Conservation (phyloP, 2,797 vertebrate genomes). For the Heliangelus exortis region DNA sequence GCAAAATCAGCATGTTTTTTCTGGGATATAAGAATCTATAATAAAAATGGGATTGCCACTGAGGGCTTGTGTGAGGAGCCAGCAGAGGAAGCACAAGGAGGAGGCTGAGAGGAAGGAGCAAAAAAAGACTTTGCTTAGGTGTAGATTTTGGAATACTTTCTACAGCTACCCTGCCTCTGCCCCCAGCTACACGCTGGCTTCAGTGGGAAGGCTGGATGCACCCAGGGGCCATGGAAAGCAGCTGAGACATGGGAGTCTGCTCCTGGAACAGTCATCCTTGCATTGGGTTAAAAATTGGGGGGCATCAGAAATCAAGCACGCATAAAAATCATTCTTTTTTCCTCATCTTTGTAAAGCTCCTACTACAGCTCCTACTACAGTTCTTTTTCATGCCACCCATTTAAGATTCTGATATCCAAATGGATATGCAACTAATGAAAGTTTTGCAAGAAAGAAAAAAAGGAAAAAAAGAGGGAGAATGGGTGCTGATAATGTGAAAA, state of each 20-base stretch:
- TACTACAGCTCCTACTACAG: not conserved
- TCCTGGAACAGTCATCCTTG: not conserved
- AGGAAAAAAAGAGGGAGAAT: too few species aligned
- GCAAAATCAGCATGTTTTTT: not conserved
- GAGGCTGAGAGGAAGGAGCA: not conserved
- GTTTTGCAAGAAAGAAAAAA: not conserved
- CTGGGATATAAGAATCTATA: not conserved
- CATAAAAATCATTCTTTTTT: accelerated
- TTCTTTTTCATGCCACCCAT: not conserved
- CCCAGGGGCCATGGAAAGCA: not conserved
- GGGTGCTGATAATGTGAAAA: not conserved
- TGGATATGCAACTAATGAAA: not conserved
- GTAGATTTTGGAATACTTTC: not conserved
- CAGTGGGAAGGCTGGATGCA: not conserved
- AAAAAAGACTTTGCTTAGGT: not conserved
- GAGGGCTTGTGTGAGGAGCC: not conserved
- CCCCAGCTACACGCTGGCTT: not conserved
- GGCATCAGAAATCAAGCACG: not conserved
- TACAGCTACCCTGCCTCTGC: not conserved
- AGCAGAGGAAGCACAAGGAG: not conserved
- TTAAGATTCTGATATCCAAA: not conserved
- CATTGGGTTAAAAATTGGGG: not conserved
- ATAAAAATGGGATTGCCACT: not conserved
- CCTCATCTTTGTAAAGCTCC: not conserved
- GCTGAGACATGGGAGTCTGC: not conserved